Evolutionary conservation across 1,140 invertebrate genomes (phyloP).

Genomic region (Drosophila pectinifera): DNA sequence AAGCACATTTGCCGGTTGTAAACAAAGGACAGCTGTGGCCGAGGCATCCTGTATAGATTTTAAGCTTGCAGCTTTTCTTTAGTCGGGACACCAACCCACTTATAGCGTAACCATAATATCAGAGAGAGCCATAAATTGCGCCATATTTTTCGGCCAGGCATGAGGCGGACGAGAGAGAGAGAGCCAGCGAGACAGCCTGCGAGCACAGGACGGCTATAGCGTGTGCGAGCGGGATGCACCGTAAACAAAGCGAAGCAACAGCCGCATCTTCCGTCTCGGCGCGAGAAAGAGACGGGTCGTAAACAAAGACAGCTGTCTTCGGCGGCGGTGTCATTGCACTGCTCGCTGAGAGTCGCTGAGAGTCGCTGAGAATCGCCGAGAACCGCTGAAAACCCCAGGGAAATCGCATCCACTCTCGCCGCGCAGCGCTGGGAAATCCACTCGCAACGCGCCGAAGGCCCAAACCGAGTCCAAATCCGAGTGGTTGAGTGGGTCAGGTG

Average conservation of each 20-base stretch:
- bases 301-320: conserved; percentile 83
- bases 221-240: conserved; percentile 72
- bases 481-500: conserved; percentile 72
- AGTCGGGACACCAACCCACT: conserved; percentile 31
- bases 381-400: conserved; percentile 29
- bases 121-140: background rate
- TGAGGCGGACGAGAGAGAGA: conserved; percentile 24
- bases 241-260: conserved; percentile 75
- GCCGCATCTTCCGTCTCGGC: conserved; percentile 61
- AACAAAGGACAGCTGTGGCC: conserved; percentile 71
- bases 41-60: conserved; percentile 2
- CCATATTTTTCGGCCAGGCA: background rate
- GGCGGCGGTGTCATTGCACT: conserved; percentile 69
- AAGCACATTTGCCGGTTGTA: conserved; percentile 45
- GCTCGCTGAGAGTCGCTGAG: conserved; percentile 48
- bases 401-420: background rate
- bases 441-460: conserved; percentile 47
- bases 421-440: conserved; percentile 14
- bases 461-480: background rate
- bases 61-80: conserved; percentile 24
- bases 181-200: background rate
- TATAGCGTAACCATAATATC: conserved; percentile 13
- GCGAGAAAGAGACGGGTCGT: conserved; percentile 76
- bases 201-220: conserved; percentile 1
- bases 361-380: conserved; percentile 42